A percentile compares a stretch with the other conserved stretches of the same genome.
Evolutionary conservation across 2,797 vertebrate species (phyloP).

Genomic region (Podargus strigoides): DNA sequence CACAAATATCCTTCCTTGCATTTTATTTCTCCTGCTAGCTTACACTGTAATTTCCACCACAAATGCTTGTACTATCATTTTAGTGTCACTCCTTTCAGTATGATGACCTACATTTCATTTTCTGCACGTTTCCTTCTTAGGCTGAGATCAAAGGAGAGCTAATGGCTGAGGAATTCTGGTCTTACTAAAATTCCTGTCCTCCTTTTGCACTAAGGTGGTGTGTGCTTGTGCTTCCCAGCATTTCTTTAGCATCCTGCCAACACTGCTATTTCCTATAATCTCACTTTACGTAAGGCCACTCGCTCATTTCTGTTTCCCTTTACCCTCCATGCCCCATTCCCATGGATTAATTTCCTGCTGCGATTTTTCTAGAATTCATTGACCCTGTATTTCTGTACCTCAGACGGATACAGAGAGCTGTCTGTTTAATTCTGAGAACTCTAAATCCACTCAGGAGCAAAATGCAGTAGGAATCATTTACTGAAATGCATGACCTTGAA

Average conservation of each 20-base stretch:
- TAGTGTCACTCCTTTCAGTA: not conserved
- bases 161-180: not conserved
- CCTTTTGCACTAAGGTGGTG: not conserved
- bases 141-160: slow-evolving; percentile 44
- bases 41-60: not conserved
- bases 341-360: not conserved
- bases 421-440: slow-evolving; percentile 4
- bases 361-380: not conserved
- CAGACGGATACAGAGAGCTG: not conserved
- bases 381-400: not conserved
- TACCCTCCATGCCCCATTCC: not conserved
- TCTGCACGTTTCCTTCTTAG: slow-evolving; percentile 13
- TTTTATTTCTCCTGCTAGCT: not conserved
- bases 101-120: slow-evolving; percentile 58
- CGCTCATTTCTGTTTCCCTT: not conserved
- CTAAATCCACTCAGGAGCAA: slow-evolving; percentile 22
- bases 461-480: slow-evolving; percentile 20
- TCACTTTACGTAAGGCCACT: not conserved
- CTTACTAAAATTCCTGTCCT: not conserved
- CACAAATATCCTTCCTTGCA: not conserved
- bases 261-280: not conserved
- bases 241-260: not conserved
- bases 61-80: not conserved
- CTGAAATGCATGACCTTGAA: slow-evolving; percentile 50
- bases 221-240: not conserved